Conservation (phyloP, 2,888 invertebrate species). For the Calameuta pallipes region DNA sequence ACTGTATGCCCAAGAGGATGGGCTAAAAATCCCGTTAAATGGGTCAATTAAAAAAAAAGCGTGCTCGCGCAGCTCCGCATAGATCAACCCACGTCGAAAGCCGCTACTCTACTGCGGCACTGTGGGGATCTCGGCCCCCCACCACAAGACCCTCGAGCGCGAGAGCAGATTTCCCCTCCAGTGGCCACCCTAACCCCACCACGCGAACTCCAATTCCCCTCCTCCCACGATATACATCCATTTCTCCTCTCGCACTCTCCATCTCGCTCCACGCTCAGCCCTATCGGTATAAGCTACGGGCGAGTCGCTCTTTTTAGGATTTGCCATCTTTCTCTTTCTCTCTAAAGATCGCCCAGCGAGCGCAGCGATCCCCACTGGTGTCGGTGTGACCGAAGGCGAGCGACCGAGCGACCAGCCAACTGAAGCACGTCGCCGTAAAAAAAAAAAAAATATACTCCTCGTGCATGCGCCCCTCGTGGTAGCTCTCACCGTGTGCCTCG, state of each 20-base stretch:
- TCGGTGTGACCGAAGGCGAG: conserved; percentile 43
- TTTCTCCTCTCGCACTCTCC: conserved; percentile 9
- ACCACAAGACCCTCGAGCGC: conserved; percentile 25
- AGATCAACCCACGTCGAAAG: conserved; percentile 60
- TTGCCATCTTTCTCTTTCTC: conserved; percentile 21
- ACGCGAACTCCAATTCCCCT: conserved; percentile 21
- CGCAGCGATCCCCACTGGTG: not conserved
- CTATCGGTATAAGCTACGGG: conserved; percentile 21
- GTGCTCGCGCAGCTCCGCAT: conserved; percentile 26
- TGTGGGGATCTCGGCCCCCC: conserved; percentile 43
- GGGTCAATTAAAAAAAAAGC: conserved; percentile 5
- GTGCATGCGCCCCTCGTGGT: conserved; percentile 4
- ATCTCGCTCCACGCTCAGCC: conserved; percentile 17
- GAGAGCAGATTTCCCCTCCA: conserved; percentile 10
- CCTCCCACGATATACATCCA: conserved; percentile 27
- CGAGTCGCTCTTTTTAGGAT: conserved; percentile 23
- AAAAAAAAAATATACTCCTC: conserved; percentile 31
- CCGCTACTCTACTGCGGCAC: conserved; percentile 65
- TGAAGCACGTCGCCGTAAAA: conserved; percentile 50
- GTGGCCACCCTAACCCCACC: not conserved
- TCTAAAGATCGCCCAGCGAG: conserved; percentile 1
- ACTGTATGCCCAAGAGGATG: not conserved
- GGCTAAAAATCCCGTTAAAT: conserved; percentile 2
- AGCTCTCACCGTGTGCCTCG: not conserved
- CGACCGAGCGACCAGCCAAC: conserved; percentile 46